A percentile compares a stretch with the other conserved stretches of the same genome.
phyloP scores from a whole-genome alignment of 2,113 vertebrate species.

The Australoheros scitulus region DNA sequence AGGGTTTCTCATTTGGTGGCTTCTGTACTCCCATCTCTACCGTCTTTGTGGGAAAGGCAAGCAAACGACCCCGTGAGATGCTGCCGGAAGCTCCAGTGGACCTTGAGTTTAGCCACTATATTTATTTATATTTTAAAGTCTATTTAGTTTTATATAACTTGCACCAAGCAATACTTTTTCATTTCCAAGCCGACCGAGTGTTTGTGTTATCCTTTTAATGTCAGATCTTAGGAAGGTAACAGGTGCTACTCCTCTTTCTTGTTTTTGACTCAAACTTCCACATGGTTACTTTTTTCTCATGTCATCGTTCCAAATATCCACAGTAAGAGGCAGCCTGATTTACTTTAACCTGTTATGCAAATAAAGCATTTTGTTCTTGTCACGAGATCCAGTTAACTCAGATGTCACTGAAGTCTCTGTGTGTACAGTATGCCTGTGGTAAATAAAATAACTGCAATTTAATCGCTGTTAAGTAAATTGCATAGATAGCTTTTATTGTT shows the following conservation, averaged over 20 bases:
- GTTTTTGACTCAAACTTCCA: constrained; percentile 40
- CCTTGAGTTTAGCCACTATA: constrained; percentile 7
- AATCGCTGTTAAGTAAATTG: constrained; percentile 61
- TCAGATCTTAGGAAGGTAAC: constrained; percentile 49
- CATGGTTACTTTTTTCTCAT: constrained; percentile 11
- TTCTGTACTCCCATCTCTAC: background rate
- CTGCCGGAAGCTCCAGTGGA: background rate
- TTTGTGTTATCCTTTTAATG: constrained; percentile 36
- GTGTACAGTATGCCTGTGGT: constrained; percentile 63
- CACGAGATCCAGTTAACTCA: constrained; percentile 50
- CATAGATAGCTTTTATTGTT: constrained; percentile 71
- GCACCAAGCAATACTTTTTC: constrained; percentile 54
- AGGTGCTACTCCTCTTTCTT: constrained; percentile 70
- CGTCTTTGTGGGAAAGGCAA: background rate
- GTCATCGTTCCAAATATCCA: constrained; percentile 24
- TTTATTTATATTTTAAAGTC: background rate
- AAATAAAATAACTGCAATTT: constrained; percentile 29
- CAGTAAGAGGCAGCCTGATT: constrained; percentile 41
- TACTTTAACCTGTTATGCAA: constrained; percentile 72
- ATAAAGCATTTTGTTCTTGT: constrained; percentile 48
- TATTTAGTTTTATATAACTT: constrained; percentile 17
- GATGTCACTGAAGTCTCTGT: constrained; percentile 44
- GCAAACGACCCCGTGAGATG: background rate
- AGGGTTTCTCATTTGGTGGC: background rate
- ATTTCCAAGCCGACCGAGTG: constrained; percentile 27